Conservation (phyloP, 2,113 vertebrate genomes). For the Scatophagus argus region DNA sequence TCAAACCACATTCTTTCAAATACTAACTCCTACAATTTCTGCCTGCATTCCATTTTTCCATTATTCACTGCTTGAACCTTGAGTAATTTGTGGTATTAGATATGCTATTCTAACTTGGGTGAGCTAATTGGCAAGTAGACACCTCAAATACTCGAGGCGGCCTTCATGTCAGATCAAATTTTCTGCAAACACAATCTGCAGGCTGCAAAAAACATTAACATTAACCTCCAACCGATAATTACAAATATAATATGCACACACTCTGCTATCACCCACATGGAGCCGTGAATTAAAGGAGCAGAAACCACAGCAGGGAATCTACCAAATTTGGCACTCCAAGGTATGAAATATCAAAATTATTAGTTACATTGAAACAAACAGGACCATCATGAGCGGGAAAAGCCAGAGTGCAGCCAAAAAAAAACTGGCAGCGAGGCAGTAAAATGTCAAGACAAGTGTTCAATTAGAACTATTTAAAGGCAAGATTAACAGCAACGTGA, state of each 20-base stretch:
- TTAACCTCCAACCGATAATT: slow-evolving; percentile 60
- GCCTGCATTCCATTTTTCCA: neutral
- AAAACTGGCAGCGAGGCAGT: slow-evolving; percentile 24
- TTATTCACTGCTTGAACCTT: slow-evolving; percentile 8
- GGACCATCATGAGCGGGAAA: slow-evolving; percentile 9
- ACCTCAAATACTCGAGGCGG: slow-evolving; percentile 26
- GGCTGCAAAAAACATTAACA: slow-evolving; percentile 27
- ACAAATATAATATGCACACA: slow-evolving; percentile 49
- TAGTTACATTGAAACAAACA: slow-evolving; percentile 33
- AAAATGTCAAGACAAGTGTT: slow-evolving; percentile 40
- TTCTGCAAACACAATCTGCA: slow-evolving; percentile 55
- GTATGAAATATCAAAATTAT: slow-evolving; percentile 51
- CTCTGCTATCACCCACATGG: slow-evolving; percentile 34
- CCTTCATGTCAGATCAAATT: slow-evolving; percentile 52
- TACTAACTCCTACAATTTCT: neutral
- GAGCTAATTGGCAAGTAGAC: slow-evolving; percentile 57
- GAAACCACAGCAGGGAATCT: slow-evolving; percentile 41
- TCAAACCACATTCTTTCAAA: neutral
- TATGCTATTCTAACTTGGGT: slow-evolving; percentile 35
- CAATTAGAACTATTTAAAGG: slow-evolving; percentile 57
- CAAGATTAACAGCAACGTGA: slow-evolving; percentile 19
- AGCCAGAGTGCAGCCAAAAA: neutral
- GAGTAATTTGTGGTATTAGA: slow-evolving; percentile 38
- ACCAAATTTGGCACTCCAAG: slow-evolving; percentile 24
- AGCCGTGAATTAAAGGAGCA: slow-evolving; percentile 35